Evolutionary conservation across 2,888 invertebrate species (phyloP), one percentile per base, ranked within the genome.

Genomic region (Metallyticus violacea): DNA sequence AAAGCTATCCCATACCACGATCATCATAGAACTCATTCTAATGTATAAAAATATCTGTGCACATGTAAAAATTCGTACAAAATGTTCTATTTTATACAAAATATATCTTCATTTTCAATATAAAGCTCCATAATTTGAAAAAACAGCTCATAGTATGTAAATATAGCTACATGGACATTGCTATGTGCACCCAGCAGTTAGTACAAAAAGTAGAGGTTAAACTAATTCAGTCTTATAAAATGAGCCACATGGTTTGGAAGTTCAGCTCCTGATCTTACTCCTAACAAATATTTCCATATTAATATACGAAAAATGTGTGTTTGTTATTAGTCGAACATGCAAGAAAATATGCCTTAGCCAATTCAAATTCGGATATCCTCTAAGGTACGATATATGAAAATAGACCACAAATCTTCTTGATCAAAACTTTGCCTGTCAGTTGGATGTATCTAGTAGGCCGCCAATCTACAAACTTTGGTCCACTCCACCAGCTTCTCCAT

Each of bases 171-270:
- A 81, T n/a, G n/a, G n/a, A n/a, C n/a, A n/a, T n/a, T n/a, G n/a
- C n/a, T n/a, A n/a, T n/a, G n/a, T n/a, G n/a, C n/a, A n/a, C 28
- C 22, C n/a, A 26, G 81, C 27, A 26, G 25, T 26, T 28, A 25
- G n/a, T 29, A 81, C 28, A 81, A 25, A 27, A n/a, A 40, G 40
- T 77, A 83, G 77, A 77, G n/a, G 76, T 83, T n/a, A n/a, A 83
- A 83, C 83, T 83, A 83, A 83, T 83, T 83, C 83, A 83, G 83
- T 83, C 83, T 83, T 83, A 77, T 83, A 83, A 77, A 81, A 83
- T 28, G 27, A 83, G 83, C 27, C 83, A 83, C 83, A 26, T 83
- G 83, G 83, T 77, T 83, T 76, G 40, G 81, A 26, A 27, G 22
- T 76, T 7, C 26, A 22, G 40, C 40, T 29, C 26, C 80, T 62